Evolutionary conservation across 1,140 invertebrate genomes (phyloP).

Genomic region (Pentalonia nigronervosa): DNA sequence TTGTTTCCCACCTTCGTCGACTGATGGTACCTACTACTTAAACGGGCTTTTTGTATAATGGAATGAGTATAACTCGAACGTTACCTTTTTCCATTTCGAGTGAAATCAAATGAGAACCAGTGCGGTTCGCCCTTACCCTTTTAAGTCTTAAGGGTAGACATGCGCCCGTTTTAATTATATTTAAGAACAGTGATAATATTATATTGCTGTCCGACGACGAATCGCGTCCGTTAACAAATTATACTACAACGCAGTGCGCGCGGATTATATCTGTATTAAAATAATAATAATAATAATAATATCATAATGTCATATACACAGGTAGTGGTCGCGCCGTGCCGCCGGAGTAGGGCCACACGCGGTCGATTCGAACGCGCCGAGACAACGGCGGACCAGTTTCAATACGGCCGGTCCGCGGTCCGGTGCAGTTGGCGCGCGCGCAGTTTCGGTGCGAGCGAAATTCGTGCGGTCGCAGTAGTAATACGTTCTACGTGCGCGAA

Average conservation of each 20-base stretch:
- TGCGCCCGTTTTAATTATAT: too few relatives aligned
- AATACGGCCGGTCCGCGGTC: slow-evolving; percentile 52
- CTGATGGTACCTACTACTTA: too few relatives aligned
- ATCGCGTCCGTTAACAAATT: neutral
- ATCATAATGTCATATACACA: neutral
- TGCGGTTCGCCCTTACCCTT: too few relatives aligned
- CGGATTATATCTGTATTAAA: neutral
- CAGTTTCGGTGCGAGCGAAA: slow-evolving; percentile 18
- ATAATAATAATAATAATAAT: neutral
- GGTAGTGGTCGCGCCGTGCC: neutral
- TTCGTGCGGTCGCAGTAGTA: neutral
- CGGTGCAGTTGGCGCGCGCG: slow-evolving; percentile 32
- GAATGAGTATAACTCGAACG: too few relatives aligned
- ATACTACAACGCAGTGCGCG: neutral
- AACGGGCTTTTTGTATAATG: too few relatives aligned
- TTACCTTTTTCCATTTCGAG: too few relatives aligned
- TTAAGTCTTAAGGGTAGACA: too few relatives aligned
- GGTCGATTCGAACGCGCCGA: neutral
- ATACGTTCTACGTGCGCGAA: neutral
- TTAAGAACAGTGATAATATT: too few relatives aligned
- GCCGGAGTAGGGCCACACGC: slow-evolving; percentile 19
- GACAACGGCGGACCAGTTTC: slow-evolving; percentile 40
- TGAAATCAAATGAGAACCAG: too few relatives aligned
- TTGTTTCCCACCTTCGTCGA: too few relatives aligned
- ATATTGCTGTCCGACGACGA: neutral